Percentiles rank a stretch among this genome's conserved stretches.
Conservation (phyloP, 2,113 vertebrate genomes). For the Sapayoa aenigma region DNA sequence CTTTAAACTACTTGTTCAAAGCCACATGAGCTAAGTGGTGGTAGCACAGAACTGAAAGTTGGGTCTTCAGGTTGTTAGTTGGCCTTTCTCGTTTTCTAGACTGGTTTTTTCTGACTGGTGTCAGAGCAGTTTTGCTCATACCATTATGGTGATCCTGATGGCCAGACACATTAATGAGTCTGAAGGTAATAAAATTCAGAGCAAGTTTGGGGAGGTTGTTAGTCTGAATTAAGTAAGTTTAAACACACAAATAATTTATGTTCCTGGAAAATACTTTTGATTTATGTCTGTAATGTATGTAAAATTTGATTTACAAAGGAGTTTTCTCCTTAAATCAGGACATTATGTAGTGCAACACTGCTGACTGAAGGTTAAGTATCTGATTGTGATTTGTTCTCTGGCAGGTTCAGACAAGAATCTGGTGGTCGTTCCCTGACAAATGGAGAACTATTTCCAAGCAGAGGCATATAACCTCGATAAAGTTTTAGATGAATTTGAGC, state of each 20-base stretch:
- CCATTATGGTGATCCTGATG: background rate
- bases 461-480: slow-evolving; percentile 99
- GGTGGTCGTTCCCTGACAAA: slow-evolving; percentile 88
- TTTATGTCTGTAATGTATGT: background rate
- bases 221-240: background rate
- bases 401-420: slow-evolving; percentile 82
- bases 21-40: background rate
- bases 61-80: background rate
- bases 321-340: background rate
- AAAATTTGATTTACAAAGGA: background rate
- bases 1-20: background rate
- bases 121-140: background rate
- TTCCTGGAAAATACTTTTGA: background rate
- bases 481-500: slow-evolving; percentile 98
- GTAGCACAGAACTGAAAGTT: background rate
- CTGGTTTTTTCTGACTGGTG: background rate
- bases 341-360: background rate
- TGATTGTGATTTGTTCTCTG: slow-evolving; percentile 43
- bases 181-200: background rate
- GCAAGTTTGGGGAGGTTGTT: background rate
- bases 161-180: background rate
- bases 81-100: background rate
- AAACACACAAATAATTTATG: background rate
- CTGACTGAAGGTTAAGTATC: background rate
- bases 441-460: slow-evolving; percentile 99